phyloP scores from a whole-genome alignment of 92 coral and sea anemone species.

The Zoanthus sansibaricus region DNA sequence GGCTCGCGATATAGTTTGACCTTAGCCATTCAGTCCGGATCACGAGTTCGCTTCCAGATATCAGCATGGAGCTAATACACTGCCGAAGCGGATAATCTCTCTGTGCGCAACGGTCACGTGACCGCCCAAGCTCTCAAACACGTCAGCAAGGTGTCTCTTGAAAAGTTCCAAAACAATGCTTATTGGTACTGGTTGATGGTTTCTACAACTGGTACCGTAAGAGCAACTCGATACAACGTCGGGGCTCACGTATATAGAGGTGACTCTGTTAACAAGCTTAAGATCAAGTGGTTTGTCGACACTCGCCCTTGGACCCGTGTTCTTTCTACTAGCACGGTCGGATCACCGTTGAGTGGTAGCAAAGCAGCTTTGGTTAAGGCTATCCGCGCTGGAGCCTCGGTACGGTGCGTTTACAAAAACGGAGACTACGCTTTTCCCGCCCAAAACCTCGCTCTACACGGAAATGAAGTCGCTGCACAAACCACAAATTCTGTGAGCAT shows the following conservation, averaged over 20 bases:
- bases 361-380: constrained; percentile 65
- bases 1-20: constrained; percentile 62
- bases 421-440: constrained; percentile 76
- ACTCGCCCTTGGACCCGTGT: constrained; percentile 77
- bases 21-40: constrained; percentile 71
- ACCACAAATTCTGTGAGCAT: constrained; percentile 78
- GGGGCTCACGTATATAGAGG: constrained; percentile 63
- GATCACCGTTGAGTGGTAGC: constrained; percentile 61
- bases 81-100: constrained; percentile 84
- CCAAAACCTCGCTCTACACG: constrained; percentile 73
- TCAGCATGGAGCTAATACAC: constrained; percentile 59
- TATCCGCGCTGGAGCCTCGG: constrained; percentile 75
- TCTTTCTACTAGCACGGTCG: constrained; percentile 51
- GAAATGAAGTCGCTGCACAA: constrained; percentile 75
- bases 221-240: constrained; percentile 71
- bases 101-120: constrained; percentile 81
- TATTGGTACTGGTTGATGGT: constrained; percentile 91
- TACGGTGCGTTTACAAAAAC: constrained; percentile 69
- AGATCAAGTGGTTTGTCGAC: constrained; percentile 78
- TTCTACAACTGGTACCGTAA: constrained; percentile 81
- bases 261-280: constrained; percentile 6
- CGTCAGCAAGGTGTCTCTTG: constrained; percentile 65
- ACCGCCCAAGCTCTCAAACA: constrained; percentile 85
- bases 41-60: constrained; percentile 83
- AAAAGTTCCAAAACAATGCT: constrained; percentile 71